These are phyloP conservation scores for Choloepus hoffmanni DNA, from an alignment of 2,113 vertebrate genomes.

Conservation along the genomic window DNA sequence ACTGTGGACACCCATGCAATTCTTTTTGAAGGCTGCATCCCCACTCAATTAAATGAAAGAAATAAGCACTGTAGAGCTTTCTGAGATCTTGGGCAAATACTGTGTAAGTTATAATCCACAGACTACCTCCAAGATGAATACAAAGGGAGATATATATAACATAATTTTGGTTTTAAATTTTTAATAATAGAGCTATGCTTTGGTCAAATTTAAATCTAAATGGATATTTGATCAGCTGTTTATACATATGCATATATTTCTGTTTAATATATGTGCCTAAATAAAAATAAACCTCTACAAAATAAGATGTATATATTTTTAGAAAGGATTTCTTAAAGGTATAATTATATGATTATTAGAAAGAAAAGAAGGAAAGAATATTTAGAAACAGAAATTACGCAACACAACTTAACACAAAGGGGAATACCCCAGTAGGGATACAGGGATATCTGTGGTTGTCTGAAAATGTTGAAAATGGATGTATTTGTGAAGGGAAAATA, in stretches of 20 bases:
- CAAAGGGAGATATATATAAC: neutral
- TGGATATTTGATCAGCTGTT: neutral
- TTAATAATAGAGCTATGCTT: conserved; percentile 36
- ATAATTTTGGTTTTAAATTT: neutral
- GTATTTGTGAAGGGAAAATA: neutral
- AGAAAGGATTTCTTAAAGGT: neutral
- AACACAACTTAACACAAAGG: neutral
- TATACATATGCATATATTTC: neutral
- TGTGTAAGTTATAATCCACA: neutral
- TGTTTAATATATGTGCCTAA: neutral
- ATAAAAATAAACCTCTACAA: neutral
- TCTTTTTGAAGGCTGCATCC: neutral
- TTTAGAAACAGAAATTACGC: neutral
- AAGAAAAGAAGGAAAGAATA: neutral
- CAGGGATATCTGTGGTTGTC: neutral
- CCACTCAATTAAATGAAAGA: conserved; percentile 44
- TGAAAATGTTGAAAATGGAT: neutral
- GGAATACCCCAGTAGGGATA: neutral
- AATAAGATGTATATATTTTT: neutral
- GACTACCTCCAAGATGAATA: conserved; percentile 36
- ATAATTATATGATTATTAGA: conserved; percentile 15
- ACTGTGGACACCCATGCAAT: conserved; percentile 47
- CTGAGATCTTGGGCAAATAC: neutral
- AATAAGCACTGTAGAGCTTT: neutral
- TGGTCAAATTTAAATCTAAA: conserved; percentile 36